Evolutionary conservation across 2,797 vertebrate genomes (phyloP).

Genomic region (Etheostoma nigrum): DNA sequence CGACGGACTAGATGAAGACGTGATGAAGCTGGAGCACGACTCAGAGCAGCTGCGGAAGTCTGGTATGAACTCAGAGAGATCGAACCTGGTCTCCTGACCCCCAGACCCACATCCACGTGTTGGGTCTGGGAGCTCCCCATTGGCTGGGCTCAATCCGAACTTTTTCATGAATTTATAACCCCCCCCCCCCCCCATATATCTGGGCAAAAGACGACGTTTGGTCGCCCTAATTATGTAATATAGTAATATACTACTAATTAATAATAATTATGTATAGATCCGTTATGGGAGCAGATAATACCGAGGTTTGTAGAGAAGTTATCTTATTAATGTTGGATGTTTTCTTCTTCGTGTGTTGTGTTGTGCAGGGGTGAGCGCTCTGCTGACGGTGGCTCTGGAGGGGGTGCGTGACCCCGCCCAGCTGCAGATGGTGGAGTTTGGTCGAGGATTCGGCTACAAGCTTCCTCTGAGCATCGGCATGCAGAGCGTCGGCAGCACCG

Average conservation of each 20-base stretch:
- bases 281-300: background rate
- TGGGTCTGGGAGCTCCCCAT: too few species aligned
- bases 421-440: constrained; percentile 91
- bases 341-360: background rate
- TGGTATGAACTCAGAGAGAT: constrained; percentile 38
- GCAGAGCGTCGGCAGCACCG: constrained; percentile 78
- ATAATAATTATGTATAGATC: background rate
- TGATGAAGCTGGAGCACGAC: constrained; percentile 79
- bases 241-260: too few species aligned
- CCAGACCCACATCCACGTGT: too few species aligned
- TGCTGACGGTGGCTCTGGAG: constrained; percentile 88
- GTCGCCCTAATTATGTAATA: too few species aligned
- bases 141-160: too few species aligned
- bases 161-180: too few species aligned
- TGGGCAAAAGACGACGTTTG: too few species aligned
- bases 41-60: constrained; percentile 76
- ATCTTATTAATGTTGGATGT: background rate
- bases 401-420: constrained; percentile 74
- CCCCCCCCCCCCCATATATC: too few species aligned
- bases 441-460: constrained; percentile 88
- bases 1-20: constrained; percentile 87
- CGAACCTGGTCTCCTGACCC: too few species aligned
- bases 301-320: background rate
- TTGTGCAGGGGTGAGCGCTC: constrained; percentile 85
- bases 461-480: constrained; percentile 86